Evolutionary conservation across 2,113 vertebrate species (phyloP), one percentile per base, ranked within the genome.

Genomic region (Eubucco bourcierii): DNA sequence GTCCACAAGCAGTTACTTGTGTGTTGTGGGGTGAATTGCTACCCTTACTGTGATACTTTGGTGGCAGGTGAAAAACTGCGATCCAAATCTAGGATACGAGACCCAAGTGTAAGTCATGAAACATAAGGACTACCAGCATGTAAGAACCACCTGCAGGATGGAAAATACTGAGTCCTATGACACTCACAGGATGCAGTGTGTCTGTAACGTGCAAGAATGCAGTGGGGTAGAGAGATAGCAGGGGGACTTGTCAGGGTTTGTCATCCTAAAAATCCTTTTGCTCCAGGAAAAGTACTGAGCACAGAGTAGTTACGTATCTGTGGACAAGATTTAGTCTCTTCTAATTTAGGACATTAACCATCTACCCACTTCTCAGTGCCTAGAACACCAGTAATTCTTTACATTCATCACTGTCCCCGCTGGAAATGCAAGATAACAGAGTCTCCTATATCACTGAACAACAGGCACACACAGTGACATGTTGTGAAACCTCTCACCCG

Each of bases 101-200:
- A 61, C 23, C 21, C 20, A 39, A 52, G 10, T 46, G 28, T 27
- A 50, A 59, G 31, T 33, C 23, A 34, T 33, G n/a, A 50, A 15
- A 60, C 6, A 7, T 12, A 41, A 61, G 39, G 77, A 63, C 4
- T 47, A 23, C 5, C 15, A 12, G 8, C 1, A 1, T 39, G 9
- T 11, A 82, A 39, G 64, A 44, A 46, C 10, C 12, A 70, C 6
- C 23, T 52, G 33, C 15, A 29, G 19, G 37, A 72, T 17, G 6
- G 13, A 73, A 73, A 84, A 50, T 10, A 5, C 14, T 66, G 25
- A 39, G 55, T 58, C 44, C 12, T 61, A 23, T 70, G 67, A 47
- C 4, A 6, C 55, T 70, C 3, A 2, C 8, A 0, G 1, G 18
- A 12, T 3, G 3, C 5, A 46, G 19, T 3, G 1, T 34, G 27